Evolutionary conservation across 2,888 invertebrate species (phyloP), one percentile per base, ranked within the genome.

Genomic region (Notodonta dromedarius): DNA sequence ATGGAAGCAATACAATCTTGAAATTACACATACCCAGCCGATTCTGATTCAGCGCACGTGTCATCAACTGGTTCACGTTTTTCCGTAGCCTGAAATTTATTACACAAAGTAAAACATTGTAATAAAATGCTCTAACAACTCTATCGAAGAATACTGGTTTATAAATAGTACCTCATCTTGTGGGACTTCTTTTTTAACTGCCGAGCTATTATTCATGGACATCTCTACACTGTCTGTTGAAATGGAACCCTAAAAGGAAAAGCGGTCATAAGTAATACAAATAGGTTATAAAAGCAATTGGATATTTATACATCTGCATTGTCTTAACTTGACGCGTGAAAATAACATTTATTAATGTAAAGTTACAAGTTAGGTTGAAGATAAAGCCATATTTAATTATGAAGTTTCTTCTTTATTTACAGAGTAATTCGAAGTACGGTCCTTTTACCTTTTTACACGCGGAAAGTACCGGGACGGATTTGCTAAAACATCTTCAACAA

Each of bases 151-250:
- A 13, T n/a, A 35, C 13, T 4, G 4, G 13, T 50, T 16, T 16
- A 50, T 16, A 16, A 14, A 16, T 50, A 54, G 52, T 67, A 83
- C 79, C 79, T 83, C 76, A 51, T 80, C 78, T 58, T 73, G 73
- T 42, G 42, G 39, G 11, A 65, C 67, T 55, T 85, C 86, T 66
- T 83, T 84, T 60, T 82, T 86, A 16, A 76, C 60, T 14, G 74
- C 63, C 56, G 71, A 69, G 65, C 84, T 87, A 62, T 86, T 83
- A 58, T 89, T 86, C 69, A 89, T 79, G 4, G 89, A 86, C 59
- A 84, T 77, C 70, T 93, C 93, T 24, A 89, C 85, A 65, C 87
- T 89, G 71, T 93, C 93, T 2, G 85, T 85, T 42, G 93, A 91
- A 53, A 91, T 84, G 3, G 93, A 93, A 40, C 93, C 92, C 93